These are phyloP conservation scores for Sminthurinus aureus DNA, from an alignment of 2,888 invertebrate genomes.

Conservation along the genomic window DNA sequence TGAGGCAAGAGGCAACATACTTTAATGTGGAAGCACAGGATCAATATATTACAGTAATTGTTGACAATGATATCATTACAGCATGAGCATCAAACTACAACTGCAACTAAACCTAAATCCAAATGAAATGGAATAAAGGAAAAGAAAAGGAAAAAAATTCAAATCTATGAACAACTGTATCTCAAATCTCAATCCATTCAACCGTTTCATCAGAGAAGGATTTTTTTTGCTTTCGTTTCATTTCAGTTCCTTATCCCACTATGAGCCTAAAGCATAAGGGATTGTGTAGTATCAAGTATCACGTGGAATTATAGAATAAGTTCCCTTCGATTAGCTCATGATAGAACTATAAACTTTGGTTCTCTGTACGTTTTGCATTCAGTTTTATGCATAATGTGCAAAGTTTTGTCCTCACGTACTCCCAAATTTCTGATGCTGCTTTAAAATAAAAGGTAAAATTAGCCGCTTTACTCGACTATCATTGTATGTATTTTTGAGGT, in stretches of 20 bases:
- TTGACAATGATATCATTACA: background rate
- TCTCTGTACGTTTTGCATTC: too few species aligned
- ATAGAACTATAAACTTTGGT: too few species aligned
- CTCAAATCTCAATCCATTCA: slow-evolving; percentile 2
- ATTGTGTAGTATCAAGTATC: too few species aligned
- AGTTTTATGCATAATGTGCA: too few species aligned
- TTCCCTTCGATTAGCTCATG: too few species aligned
- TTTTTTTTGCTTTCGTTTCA: background rate
- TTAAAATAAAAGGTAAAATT: too few species aligned
- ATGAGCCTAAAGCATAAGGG: background rate
- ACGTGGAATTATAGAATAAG: too few species aligned
- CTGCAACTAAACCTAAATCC: background rate
- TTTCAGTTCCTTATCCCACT: background rate
- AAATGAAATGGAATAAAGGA: too few species aligned
- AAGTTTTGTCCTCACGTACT: too few species aligned
- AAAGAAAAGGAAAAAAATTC: background rate
- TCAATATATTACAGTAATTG: background rate
- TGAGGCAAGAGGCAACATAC: background rate
- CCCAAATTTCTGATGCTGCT: too few species aligned
- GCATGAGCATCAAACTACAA: background rate
- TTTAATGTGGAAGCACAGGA: background rate
- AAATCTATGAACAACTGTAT: background rate
- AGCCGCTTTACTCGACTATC: too few species aligned
- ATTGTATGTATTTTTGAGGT: too few species aligned
- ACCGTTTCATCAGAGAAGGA: slow-evolving; percentile 17